Evolutionary conservation across 2,888 invertebrate species (phyloP).

Genomic region (Drosophila recens): DNA sequence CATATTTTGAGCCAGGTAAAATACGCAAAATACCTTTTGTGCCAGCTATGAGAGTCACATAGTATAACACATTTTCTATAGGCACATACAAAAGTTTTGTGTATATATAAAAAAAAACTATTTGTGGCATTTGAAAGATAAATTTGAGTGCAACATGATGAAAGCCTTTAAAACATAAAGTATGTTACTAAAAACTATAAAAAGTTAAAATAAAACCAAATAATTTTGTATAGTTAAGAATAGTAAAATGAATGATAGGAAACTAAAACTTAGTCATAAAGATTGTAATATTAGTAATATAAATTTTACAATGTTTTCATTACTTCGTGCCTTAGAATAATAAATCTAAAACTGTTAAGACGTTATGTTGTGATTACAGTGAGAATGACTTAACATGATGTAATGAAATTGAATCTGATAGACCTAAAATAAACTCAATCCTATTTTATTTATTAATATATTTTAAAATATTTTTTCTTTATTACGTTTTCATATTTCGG

Average conservation of each 20-base stretch:
- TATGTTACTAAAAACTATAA: background rate
- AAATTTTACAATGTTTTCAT: too few species aligned
- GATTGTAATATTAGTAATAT: too few species aligned
- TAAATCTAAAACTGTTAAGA: too few species aligned
- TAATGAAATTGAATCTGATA: too few species aligned
- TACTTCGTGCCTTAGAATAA: too few species aligned
- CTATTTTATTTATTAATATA: background rate
- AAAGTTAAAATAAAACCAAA: background rate
- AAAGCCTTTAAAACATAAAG: background rate
- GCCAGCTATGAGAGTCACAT: conserved; percentile 29
- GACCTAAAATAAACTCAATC: background rate
- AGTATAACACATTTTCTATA: conserved; percentile 1
- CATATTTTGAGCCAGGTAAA: conserved; percentile 51
- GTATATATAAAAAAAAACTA: background rate
- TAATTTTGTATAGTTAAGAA: background rate
- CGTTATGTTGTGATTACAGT: too few species aligned
- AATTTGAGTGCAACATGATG: background rate
- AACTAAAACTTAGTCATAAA: too few species aligned
- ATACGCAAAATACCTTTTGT: conserved; percentile 55
- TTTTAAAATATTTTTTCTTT: background rate
- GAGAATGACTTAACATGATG: too few species aligned
- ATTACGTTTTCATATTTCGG: background rate
- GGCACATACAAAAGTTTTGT: background rate
- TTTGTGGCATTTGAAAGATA: conserved; percentile 2
- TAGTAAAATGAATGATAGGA: background rate